These are phyloP conservation scores for Cyprinodon variegatus DNA, from an alignment of 2,113 vertebrate genomes.

Conservation along the genomic window DNA sequence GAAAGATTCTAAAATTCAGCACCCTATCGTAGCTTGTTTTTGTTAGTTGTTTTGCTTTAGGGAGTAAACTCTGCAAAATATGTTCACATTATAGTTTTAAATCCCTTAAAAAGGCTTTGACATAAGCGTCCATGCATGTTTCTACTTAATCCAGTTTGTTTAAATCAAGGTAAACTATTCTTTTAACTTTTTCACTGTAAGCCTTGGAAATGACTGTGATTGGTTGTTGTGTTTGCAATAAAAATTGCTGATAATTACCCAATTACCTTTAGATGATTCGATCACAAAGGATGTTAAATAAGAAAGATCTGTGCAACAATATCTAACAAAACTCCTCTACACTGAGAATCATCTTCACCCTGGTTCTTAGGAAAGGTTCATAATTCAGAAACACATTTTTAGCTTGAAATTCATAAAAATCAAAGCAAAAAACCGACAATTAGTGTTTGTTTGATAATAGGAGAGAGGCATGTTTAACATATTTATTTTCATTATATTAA, in stretches of 20 bases:
- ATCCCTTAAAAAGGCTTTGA: too few species aligned
- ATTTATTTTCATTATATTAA: neutral
- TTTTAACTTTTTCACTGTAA: neutral
- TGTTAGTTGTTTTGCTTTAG: too few species aligned
- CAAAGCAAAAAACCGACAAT: neutral
- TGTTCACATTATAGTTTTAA: too few species aligned
- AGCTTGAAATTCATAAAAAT: neutral
- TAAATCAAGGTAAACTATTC: neutral
- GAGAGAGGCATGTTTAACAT: neutral
- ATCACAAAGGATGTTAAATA: neutral
- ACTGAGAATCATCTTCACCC: neutral
- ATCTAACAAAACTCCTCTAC: neutral
- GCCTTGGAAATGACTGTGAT: neutral
- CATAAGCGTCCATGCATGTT: neutral
- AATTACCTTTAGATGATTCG: neutral
- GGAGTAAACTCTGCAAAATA: too few species aligned
- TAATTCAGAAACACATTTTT: neutral
- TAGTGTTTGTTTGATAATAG: neutral
- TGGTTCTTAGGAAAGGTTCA: neutral
- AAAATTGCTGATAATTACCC: neutral
- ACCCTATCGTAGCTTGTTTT: too few species aligned
- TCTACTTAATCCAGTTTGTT: neutral
- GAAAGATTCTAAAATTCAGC: too few species aligned
- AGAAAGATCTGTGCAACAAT: neutral
- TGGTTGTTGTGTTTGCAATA: neutral